Evolutionary conservation across 2,888 invertebrate species (phyloP).

Genomic region (Schizotus pectinicornis): DNA sequence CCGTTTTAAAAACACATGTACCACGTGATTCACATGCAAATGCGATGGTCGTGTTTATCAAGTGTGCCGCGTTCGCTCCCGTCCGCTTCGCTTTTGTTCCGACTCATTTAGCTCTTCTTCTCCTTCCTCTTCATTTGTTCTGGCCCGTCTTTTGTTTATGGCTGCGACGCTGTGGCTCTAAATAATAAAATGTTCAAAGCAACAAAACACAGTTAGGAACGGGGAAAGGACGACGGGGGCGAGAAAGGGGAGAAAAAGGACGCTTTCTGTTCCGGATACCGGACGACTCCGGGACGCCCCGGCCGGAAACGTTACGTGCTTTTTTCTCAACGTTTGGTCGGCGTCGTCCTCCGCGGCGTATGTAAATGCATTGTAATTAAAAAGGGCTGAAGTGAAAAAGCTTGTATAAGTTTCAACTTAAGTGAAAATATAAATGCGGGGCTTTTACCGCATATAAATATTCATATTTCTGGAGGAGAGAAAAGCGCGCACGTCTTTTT

Average conservation of each 20-base stretch:
- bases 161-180: slow-evolving; percentile 35
- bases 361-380: slow-evolving; percentile 49
- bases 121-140: slow-evolving; percentile 57
- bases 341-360: slow-evolving; percentile 35
- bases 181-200: slow-evolving; percentile 38
- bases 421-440: slow-evolving; percentile 54
- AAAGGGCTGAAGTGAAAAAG: slow-evolving; percentile 55
- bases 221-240: slow-evolving; percentile 13
- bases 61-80: slow-evolving; percentile 49
- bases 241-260: too few relatives aligned
- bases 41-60: slow-evolving; percentile 57
- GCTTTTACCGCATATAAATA: slow-evolving; percentile 47
- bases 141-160: slow-evolving; percentile 49
- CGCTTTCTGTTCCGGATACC: too few relatives aligned
- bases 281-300: slow-evolving; percentile 4
- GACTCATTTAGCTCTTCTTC: slow-evolving; percentile 58
- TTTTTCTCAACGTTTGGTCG: too few relatives aligned
- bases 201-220: slow-evolving; percentile 31
- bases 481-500: too few relatives aligned
- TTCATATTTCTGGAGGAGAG: slow-evolving; percentile 47
- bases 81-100: slow-evolving; percentile 56
- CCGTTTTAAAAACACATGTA: slow-evolving; percentile 46
- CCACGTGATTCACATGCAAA: slow-evolving; percentile 57
- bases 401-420: slow-evolving; percentile 54
- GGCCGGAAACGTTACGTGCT: not conserved